Base-by-base conservation (phyloP, 2,888 invertebrate genomes). In the Lycia hirtaria region DNA sequence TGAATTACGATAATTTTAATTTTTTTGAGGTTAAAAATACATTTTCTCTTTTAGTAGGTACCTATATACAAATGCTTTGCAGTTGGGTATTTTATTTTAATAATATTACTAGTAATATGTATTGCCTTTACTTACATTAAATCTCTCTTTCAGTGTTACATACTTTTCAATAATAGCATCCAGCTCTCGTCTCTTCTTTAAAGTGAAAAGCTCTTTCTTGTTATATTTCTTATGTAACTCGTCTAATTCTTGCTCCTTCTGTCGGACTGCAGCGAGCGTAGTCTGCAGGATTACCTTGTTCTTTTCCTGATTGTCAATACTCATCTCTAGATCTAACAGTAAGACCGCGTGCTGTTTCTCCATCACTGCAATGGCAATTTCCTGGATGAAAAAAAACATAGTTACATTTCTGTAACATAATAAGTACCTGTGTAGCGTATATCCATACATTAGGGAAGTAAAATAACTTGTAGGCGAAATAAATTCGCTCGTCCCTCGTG, bases 271-370 rank as follows among this genome's bases (percentile, higher is more conserved):
- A 1, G 62, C 71, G 5, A 77, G 58, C 2, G 2, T 80, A 50
- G 88, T 84, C 64, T 93, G 79, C 7, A 87, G 64, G 1, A 76
- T 43, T 0, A 51, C 37, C n/a, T 80, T 78, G 64, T 89, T 89
- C 69, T 71, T 88, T 38, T 66, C 87, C 71, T 78, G 93, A 40
- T 69, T 85, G 64, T 69, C 91, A 55, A 80, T 83, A 56, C 87
- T 88, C 61, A 88, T 91, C 71, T 94, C 95, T 50, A 93, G 93
- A 73, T 94, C 94, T 63, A 91, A 84, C 75, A 93, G 78, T 55
- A 93, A 77, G 62, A 92, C 93, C 0, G 94, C 93, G 66, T 93
- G 93, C 32, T 90, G 85, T 66, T 94, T 94, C 76, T 95, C 94
- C 66, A 92, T 85, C 49, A 89, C 76, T 57, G 87, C 85, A 33